Conservation (phyloP, 2,113 vertebrate genomes). For the Plestiodon gilberti region DNA sequence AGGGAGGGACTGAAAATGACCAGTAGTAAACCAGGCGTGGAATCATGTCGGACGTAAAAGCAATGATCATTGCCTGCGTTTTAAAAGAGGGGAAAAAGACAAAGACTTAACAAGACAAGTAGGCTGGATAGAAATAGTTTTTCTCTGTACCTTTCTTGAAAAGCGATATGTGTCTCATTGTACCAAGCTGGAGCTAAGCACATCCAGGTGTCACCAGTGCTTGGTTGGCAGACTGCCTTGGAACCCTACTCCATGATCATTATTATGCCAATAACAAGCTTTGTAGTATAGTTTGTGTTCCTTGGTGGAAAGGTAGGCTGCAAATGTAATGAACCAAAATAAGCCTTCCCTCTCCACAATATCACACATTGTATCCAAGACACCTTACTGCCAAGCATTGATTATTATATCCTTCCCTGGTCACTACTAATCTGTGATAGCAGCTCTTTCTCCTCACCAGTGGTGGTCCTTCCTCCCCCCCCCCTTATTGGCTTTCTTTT, state of each 20-base stretch:
- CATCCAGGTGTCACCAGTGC: neutral
- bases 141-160: neutral
- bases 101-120: conserved; percentile 22
- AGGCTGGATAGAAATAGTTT: neutral
- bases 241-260: neutral
- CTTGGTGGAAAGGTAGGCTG: neutral
- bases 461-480: too few species aligned
- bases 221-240: neutral
- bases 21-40: conserved; percentile 95
- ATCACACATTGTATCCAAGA: neutral
- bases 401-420: neutral
- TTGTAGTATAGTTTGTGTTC: neutral
- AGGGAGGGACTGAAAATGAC: conserved; percentile 90
- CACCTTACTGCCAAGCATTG: neutral
- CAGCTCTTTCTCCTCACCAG: neutral
- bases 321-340: neutral
- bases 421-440: neutral
- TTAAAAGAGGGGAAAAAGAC: conserved; percentile 47
- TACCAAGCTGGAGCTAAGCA: neutral
- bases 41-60: conserved; percentile 96
- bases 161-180: neutral
- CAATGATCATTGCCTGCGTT: conserved; percentile 91
- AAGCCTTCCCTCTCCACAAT: neutral
- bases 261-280: neutral
- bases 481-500: too few species aligned